phyloP scores from a whole-genome alignment of 2,888 invertebrate genomes.

The Orthosia gothica region DNA sequence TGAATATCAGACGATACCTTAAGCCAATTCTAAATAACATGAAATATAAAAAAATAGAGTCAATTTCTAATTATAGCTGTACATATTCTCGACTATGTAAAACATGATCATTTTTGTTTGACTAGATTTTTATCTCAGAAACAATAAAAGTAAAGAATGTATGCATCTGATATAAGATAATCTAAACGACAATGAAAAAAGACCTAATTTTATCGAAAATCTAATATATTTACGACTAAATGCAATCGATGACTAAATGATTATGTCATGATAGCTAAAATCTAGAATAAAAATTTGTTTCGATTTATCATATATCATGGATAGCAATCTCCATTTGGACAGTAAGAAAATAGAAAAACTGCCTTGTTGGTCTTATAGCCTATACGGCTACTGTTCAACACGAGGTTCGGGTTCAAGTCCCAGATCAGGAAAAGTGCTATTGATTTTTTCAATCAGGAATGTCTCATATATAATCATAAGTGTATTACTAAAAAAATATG shows the following conservation, averaged over 20 bases:
- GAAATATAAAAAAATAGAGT: background rate
- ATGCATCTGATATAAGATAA: conserved; percentile 2
- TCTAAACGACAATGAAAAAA: background rate
- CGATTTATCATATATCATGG: background rate
- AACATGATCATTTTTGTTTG: conserved; percentile 23
- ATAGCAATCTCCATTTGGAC: background rate
- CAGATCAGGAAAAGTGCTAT: no score
- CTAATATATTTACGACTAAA: background rate
- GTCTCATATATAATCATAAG: no score
- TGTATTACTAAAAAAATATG: no score
- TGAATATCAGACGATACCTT: no score
- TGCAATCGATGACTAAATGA: conserved; percentile 3
- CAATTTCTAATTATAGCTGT: background rate
- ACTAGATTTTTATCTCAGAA: conserved; percentile 17
- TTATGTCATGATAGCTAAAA: conserved; percentile 1
- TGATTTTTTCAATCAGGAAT: no score
- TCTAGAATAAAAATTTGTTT: background rate
- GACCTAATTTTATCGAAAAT: background rate
- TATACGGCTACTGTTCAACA: no score
- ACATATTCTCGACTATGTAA: conserved; percentile 1
- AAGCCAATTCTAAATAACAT: no score
- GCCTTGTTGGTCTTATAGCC: no score
- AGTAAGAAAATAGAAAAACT: no score
- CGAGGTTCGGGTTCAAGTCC: no score
- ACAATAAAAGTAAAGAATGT: background rate